Evolutionary conservation across 2,888 invertebrate genomes (phyloP).

Genomic region (Tachina lurida): DNA sequence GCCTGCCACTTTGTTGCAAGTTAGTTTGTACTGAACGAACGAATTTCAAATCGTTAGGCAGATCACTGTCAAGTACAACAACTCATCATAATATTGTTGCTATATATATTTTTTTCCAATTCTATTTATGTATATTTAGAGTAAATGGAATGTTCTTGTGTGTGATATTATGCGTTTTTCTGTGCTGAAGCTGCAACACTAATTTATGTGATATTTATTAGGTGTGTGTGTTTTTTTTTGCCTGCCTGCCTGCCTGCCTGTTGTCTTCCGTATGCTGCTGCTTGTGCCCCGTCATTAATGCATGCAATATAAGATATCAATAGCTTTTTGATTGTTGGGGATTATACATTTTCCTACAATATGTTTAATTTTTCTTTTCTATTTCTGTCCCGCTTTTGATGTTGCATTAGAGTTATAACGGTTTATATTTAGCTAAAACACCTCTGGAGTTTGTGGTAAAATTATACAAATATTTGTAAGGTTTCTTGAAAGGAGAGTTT

Average conservation of each 20-base stretch:
- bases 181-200: conserved; percentile 26
- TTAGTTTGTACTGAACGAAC: neutral
- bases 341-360: conserved; percentile 48
- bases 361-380: neutral
- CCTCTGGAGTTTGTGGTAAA: conserved; percentile 62
- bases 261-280: neutral
- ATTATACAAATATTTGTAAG: conserved; percentile 60
- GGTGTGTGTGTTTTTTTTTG: conserved; percentile 38
- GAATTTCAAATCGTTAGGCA: neutral
- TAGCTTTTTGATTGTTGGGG: conserved; percentile 68
- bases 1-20: neutral
- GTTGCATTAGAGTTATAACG: conserved; percentile 45
- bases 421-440: conserved; percentile 49
- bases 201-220: conserved; percentile 65
- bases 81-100: conserved; percentile 25
- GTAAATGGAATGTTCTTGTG: neutral
- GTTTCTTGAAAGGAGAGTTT: conserved; percentile 64
- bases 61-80: conserved; percentile 57
- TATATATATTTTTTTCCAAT: conserved; percentile 1
- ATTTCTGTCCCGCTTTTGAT: conserved; percentile 33
- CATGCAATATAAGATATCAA: conserved; percentile 66
- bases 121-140: conserved; percentile 28
- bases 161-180: neutral
- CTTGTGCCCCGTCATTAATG: conserved; percentile 41
- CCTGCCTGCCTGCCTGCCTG: neutral